Base-by-base conservation (phyloP, 1,140 invertebrate species). In the Odontomachus brunneus region DNA sequence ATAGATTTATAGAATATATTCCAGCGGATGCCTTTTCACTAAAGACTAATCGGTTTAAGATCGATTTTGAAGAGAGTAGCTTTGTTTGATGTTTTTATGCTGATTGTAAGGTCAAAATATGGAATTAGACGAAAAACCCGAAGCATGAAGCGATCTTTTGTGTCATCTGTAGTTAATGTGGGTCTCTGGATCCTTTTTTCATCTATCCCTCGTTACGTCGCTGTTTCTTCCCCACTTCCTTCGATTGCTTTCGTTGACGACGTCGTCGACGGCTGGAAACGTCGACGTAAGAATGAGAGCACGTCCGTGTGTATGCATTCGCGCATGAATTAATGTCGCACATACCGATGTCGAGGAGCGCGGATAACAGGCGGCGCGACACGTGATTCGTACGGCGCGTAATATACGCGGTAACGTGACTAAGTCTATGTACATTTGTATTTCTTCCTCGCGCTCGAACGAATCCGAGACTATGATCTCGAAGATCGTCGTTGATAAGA, bases 301-400 rank as follows among this genome's bases (percentile, higher is more conserved):
- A 65, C 33, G 22, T 53, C 14, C 33, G 60, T 33, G 60, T 65
- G 49, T 57, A 44, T 53, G 71, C 55, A 73, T 51, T 82, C 26
- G 72, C 48, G 24, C 48, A 76, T 65, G 81, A 82, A 76, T 76
- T 75, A 76, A 65, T 78, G 81, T 33, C 51, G 72, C 60, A 49
- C 81, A 82, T 82, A 65, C 81, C 81, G 49, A 82, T 57, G 73
- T 44, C 72, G 59, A 19, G 67, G n/a, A 53, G 78, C 76, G 71
- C 38, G 69, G 67, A 72, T 62, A 62, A 82, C 71, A 44, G 51
- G 22, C 22, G 63, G 63, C n/a, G 12, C 17, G 51, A 57, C 75
- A 71, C 51, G 65, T 71, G 75, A 71, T 69, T 22, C 75, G 9
- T 33, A 24, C 65, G 15, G 48, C 22, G 33, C 33, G 75, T 63